Base-by-base conservation (phyloP, 1,140 invertebrate genomes). In the Vollenhovia emeryi region DNA sequence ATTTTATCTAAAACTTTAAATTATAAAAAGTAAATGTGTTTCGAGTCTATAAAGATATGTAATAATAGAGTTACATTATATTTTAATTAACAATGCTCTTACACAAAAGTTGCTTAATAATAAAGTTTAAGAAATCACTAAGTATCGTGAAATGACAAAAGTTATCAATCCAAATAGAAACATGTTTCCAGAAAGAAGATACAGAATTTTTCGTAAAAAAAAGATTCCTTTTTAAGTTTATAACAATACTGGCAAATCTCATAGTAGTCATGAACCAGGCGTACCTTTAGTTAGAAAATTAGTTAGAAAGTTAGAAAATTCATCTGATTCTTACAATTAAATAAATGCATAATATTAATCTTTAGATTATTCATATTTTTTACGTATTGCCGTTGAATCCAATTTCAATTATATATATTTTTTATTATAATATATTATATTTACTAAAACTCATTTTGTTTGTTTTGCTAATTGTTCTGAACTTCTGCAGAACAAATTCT, bases 231-330 rank as follows among this genome's bases (percentile, higher is more conserved):
- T n/a, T n/a, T 50, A n/a, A n/a, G n/a, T n/a, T n/a, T n/a, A n/a
- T n/a, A n/a, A n/a, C 96, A 64, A 97, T 97, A 30, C 97, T 96
- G 0, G 95, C 95, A 66, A 97, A 97, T 78, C 97, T 96, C 33
- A 93, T 36, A 0, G 90, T 92, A 15, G 89, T 88, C 92, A 93
- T 93, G 3, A 93, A 86, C 89, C 91, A 93, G 0, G 92, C 93
- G 60, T 93, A 93, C 90, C 93, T 93, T n/a, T n/a, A n/a, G n/a
- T n/a, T n/a, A n/a, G n/a, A n/a, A n/a, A n/a, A n/a, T n/a, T n/a
- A n/a, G n/a, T n/a, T n/a, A n/a, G n/a, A 18, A 60, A 66, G 18
- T 13, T 33, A 50, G 1, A 52, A 1, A 60, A 74, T 60, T n/a
- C n/a, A n/a, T 71, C 3, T 36, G n/a, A 30, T 64, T 76, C 3